Conservation (phyloP, 1,140 invertebrate species). For the Drosophila nikananu region DNA sequence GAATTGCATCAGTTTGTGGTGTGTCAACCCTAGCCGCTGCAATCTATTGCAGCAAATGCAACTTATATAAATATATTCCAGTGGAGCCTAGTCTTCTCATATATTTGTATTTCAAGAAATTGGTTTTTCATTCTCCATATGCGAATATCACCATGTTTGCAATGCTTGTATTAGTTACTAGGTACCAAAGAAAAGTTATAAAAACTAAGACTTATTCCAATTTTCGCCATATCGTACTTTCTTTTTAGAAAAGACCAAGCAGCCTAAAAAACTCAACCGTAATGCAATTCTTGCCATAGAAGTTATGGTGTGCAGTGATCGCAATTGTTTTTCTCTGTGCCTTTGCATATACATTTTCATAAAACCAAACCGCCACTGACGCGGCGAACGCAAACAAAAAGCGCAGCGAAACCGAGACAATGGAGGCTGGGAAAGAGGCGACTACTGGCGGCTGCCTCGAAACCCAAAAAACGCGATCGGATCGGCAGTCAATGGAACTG, state of each 20-base stretch:
- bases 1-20: conserved; percentile 20
- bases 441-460: conserved; percentile 30
- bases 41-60: conserved; percentile 5
- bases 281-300: not conserved
- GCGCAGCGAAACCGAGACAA: conserved; percentile 39
- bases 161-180: not conserved
- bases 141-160: not conserved
- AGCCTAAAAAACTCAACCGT: not conserved
- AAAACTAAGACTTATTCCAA: not conserved
- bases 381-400: conserved; percentile 28
- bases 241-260: not conserved
- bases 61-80: too few species aligned
- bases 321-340: conserved; percentile 27
- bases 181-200: not conserved
- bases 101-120: too few species aligned
- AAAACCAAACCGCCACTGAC: conserved; percentile 34
- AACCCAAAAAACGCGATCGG: conserved; percentile 53
- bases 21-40: conserved; percentile 32
- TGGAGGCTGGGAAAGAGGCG: conserved; percentile 47
- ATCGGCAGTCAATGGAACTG: conserved; percentile 52
- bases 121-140: too few species aligned
- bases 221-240: not conserved
- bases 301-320: conserved; percentile 23
- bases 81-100: too few species aligned
- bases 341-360: conserved; percentile 39